A percentile compares a stretch with the other conserved stretches of the same genome.
Conservation (phyloP, 2,888 invertebrate genomes). For the Idaea biselata region DNA sequence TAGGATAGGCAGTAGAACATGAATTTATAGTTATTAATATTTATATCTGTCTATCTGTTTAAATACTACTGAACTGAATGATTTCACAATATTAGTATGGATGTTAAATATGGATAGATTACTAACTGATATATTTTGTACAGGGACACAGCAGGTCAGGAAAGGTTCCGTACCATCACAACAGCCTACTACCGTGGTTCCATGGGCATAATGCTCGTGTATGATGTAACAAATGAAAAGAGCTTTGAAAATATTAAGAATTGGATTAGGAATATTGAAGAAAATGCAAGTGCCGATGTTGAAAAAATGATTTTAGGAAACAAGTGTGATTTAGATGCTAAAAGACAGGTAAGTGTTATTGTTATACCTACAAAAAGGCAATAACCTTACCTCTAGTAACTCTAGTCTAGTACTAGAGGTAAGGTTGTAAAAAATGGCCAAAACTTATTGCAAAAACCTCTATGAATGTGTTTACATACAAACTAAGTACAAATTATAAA, state of each 20-base stretch:
- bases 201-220: slow-evolving; percentile 99
- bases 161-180: slow-evolving; percentile 98
- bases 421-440: too few species aligned
- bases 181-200: slow-evolving; percentile 99
- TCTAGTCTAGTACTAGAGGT: too few species aligned
- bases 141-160: slow-evolving; percentile 99
- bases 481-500: too few species aligned
- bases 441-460: too few species aligned
- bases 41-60: too few species aligned
- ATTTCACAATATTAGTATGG: too few species aligned
- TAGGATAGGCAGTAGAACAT: too few species aligned
- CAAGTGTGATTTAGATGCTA: slow-evolving; percentile 98
- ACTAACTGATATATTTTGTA: slow-evolving; percentile 20
- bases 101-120: too few species aligned
- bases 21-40: too few species aligned
- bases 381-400: too few species aligned
- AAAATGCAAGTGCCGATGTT: slow-evolving; percentile 99
- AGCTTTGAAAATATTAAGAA: slow-evolving; percentile 99
- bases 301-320: slow-evolving; percentile 99
- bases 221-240: slow-evolving; percentile 99
- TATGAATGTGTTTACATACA: too few species aligned
- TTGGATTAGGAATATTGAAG: slow-evolving; percentile 99
- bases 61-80: not conserved
- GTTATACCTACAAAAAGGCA: not conserved
- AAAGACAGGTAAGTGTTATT: slow-evolving; percentile 85